These are phyloP conservation scores for Melikaiella ostensackeni DNA, from an alignment of 2,888 invertebrate genomes.

Conservation along the genomic window DNA sequence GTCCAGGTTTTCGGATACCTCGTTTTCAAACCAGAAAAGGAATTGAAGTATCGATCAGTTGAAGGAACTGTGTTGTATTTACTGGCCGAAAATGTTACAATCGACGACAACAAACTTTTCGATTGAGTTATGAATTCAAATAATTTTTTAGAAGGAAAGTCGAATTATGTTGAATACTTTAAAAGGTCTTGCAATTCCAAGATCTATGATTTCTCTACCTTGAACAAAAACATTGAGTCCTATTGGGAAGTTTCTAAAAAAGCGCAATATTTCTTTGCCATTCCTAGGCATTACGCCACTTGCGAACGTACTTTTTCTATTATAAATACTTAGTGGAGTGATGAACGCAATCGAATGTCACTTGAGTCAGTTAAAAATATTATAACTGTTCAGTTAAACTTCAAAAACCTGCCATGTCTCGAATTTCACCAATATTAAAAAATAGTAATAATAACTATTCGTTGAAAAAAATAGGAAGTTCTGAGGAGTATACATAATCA, in stretches of 20 bases:
- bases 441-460: no score
- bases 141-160: constrained; percentile 4
- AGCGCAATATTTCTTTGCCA: constrained; percentile 38
- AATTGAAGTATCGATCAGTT: constrained; percentile 8
- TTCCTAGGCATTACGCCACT: constrained; percentile 25
- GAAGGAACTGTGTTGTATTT: constrained; percentile 33
- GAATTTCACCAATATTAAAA: no score
- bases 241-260: constrained; percentile 15
- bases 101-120: constrained; percentile 41
- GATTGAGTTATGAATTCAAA: constrained; percentile 42
- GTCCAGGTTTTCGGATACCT: constrained; percentile 37
- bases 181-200: constrained; percentile 7
- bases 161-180: constrained; percentile 17
- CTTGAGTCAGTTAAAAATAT: no score
- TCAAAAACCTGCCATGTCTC: no score
- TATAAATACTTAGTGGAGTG: no score
- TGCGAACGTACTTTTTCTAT: neutral
- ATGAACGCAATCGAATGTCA: no score
- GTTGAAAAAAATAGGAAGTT: no score
- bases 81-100: constrained; percentile 17
- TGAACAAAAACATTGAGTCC: neutral
- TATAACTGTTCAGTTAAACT: no score
- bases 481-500: no score
- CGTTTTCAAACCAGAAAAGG: constrained; percentile 22
- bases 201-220: no score